Evolutionary conservation across 2,888 invertebrate species (phyloP).

Genomic region (Rhagonycha lutea): DNA sequence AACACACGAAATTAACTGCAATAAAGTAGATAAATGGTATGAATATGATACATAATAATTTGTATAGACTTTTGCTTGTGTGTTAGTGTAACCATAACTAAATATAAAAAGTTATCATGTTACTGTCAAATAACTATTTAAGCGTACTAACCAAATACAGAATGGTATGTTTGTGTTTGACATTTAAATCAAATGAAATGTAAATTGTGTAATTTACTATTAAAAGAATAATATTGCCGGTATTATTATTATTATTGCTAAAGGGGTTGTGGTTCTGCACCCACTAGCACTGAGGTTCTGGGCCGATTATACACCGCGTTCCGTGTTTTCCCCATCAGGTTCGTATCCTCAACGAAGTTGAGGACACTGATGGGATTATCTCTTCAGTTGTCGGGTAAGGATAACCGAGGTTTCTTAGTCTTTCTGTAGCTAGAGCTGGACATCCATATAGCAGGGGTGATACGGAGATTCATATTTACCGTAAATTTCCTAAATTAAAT

Average conservation of each 20-base stretch:
- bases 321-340: too few relatives aligned
- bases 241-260: background rate
- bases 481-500: too few relatives aligned
- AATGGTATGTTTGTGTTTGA: constrained; percentile 17
- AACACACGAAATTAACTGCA: background rate
- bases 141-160: constrained; percentile 15
- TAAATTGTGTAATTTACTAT: background rate
- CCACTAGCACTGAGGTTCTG: too few relatives aligned
- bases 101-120: constrained; percentile 5
- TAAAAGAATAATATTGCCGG: background rate
- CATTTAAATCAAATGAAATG: constrained; percentile 1
- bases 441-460: too few relatives aligned
- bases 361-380: too few relatives aligned
- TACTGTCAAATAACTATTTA: constrained; percentile 15
- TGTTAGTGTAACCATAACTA: background rate
- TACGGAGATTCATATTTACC: too few relatives aligned
- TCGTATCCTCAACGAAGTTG: too few relatives aligned
- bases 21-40: background rate
- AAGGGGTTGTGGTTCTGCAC: background rate
- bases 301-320: too few relatives aligned
- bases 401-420: too few relatives aligned
- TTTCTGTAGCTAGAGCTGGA: too few relatives aligned
- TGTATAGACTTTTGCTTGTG: background rate
- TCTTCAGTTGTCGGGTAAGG: too few relatives aligned
- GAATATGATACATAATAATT: background rate